Base-by-base conservation (phyloP, 2,888 invertebrate genomes). In the Lasioglossum figueresi region DNA sequence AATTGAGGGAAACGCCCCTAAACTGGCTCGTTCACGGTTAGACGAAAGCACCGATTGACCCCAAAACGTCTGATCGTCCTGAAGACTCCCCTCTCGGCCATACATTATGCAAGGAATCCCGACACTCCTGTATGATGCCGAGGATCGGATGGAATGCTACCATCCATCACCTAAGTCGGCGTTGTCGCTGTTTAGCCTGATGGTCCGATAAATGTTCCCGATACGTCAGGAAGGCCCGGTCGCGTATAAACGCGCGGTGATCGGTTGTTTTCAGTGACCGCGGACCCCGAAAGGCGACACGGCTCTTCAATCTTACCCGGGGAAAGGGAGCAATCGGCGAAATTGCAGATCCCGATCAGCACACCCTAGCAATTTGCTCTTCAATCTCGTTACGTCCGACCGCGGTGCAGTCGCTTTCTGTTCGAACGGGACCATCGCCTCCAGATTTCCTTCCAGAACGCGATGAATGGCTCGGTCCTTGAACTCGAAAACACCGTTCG, bases 321-420 rank as follows among this genome's bases (percentile, higher is more conserved):
- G 14, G 12, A 59, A 40, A 14, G 63, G 74, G 68, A 66, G 80
- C 85, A 81, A 87, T 89, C 85, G 85, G 63, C 84, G 73, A 88
- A 84, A 89, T 89, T 89, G 89, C 84, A 63, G 85, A 89, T 89
- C 77, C 77, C 87, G 78, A 85, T 84, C 85, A 48, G 59, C 45
- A 16, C 76, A 56, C 66, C 77, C 75, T 31, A 40, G 31, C 88
- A 83, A 87, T 87, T 87, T 85, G 56, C 83, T 83, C 76, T 70
- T 87, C 87, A 68, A 77, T 81, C 84, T 84, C 81, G 85, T 81
- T 84, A 76, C 74, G 34, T 76, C 56, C 59, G 59, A 73, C 74
- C 43, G 70, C 80, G 59, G 66, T 12, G 80, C 82, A 59, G 80
- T 78, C 63, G 63, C 56, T 48, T 56, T 75, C 80, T 1, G 81